A percentile compares a stretch with the other conserved stretches of the same genome.
Evolutionary conservation across 2,113 vertebrate species (phyloP).

Genomic region (Halcyon senegalensis): DNA sequence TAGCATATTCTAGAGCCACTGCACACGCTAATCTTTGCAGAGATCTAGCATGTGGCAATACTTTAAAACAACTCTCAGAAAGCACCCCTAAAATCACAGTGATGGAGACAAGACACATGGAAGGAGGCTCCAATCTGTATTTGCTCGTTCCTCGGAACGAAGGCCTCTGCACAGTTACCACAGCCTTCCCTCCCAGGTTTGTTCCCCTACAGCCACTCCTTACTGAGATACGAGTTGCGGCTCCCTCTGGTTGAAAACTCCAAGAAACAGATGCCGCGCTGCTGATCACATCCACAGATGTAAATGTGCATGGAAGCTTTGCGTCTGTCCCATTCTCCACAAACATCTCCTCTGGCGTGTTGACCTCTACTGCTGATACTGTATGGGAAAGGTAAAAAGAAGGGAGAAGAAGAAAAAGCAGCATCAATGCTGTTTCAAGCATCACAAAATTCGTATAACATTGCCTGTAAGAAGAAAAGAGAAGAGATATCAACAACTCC

Average conservation of each 20-base stretch:
- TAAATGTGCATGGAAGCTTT: conserved; percentile 86
- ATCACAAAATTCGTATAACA: neutral
- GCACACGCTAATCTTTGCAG: neutral
- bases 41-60: neutral
- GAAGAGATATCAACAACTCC: neutral
- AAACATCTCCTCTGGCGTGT: conserved; percentile 80
- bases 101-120: neutral
- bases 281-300: conserved; percentile 80
- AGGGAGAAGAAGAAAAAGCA: neutral
- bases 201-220: neutral
- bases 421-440: neutral
- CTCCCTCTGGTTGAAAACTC: conserved; percentile 83
- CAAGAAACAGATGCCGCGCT: conserved; percentile 81
- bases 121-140: neutral
- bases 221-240: conserved; percentile 72
- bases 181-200: neutral
- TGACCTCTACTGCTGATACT: conserved; percentile 81
- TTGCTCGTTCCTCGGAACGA: neutral
- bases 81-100: neutral
- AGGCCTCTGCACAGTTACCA: neutral
- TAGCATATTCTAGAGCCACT: neutral
- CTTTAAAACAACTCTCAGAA: neutral
- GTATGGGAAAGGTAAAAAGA: conserved; percentile 7
- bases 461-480: neutral
- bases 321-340: conserved; percentile 90